Evolutionary conservation across 1,140 invertebrate genomes (phyloP).

Genomic region (Aphelenchoides besseyi): DNA sequence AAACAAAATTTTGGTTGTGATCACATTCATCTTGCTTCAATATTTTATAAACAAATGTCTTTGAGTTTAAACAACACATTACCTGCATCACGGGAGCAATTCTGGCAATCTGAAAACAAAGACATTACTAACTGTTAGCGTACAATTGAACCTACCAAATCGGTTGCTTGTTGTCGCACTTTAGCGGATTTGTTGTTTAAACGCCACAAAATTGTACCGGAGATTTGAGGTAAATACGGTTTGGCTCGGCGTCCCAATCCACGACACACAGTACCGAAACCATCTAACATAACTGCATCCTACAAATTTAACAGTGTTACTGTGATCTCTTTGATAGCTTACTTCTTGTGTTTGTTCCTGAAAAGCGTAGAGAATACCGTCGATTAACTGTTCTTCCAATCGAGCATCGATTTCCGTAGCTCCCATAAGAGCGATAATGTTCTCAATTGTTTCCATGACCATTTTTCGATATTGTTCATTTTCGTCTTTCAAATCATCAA

Average conservation of each 20-base stretch:
- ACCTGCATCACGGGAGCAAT: slow-evolving; percentile 97
- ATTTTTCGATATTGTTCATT: slow-evolving; percentile 99
- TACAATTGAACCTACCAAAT: slow-evolving; percentile 68
- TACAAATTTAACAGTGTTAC: too few relatives aligned
- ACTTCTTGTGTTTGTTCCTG: slow-evolving; percentile 98
- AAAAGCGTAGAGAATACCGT: slow-evolving; percentile 98
- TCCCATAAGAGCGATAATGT: slow-evolving; percentile 92
- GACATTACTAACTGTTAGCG: slow-evolving; percentile 18
- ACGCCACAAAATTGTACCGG: slow-evolving; percentile 97
- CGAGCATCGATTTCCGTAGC: slow-evolving; percentile 95
- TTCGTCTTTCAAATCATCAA: slow-evolving; percentile 98
- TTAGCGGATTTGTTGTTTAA: slow-evolving; percentile 99
- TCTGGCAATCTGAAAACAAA: slow-evolving; percentile 73
- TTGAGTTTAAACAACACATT: too few relatives aligned
- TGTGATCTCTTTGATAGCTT: slow-evolving; percentile 37
- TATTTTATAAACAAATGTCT: too few relatives aligned
- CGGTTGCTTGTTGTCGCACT: slow-evolving; percentile 96
- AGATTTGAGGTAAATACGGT: slow-evolving; percentile 97
- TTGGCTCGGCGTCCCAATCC: slow-evolving; percentile 94
- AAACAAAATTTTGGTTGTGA: too few relatives aligned
- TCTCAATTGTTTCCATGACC: slow-evolving; percentile 99
- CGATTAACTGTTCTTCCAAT: slow-evolving; percentile 95
- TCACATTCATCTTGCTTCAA: too few relatives aligned
- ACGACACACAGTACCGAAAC: slow-evolving; percentile 97
- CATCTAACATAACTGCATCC: slow-evolving; percentile 99